Percentiles rank a stretch among this genome's conserved stretches.
These are phyloP conservation scores for Cephalotes varians DNA, from an alignment of 2,888 invertebrate species.

Conservation along the genomic window DNA sequence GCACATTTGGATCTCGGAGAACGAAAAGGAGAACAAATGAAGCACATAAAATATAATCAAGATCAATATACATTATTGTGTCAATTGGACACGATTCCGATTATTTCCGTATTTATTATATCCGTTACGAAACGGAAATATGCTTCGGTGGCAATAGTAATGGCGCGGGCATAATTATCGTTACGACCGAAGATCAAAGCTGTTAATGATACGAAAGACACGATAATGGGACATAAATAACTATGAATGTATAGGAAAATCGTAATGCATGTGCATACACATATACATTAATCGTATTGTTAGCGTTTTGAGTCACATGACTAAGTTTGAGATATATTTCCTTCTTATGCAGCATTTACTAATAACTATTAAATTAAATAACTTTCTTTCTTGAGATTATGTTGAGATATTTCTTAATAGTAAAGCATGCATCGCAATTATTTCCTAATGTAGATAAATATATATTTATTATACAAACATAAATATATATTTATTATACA, in stretches of 20 bases:
- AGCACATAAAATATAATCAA: neutral
- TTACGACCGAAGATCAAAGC: slow-evolving; percentile 18
- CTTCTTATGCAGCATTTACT: neutral
- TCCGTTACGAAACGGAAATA: neutral
- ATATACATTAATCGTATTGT: neutral
- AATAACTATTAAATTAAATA: neutral
- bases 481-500: neutral
- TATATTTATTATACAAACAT: neutral
- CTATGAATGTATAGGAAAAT: neutral
- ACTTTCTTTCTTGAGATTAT: neutral
- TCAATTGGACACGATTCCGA: neutral
- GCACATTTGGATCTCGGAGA: neutral
- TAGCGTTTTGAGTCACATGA: neutral
- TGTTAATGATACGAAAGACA: neutral
- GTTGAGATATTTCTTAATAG: neutral
- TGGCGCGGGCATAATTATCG: neutral
- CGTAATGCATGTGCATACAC: neutral
- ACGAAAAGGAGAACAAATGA: neutral
- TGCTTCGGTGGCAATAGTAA: neutral
- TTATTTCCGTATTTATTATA: no score
- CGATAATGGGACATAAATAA: slow-evolving; percentile 16
- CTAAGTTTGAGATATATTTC: neutral
- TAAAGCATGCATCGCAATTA: neutral
- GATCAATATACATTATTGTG: neutral
- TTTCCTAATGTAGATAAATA: neutral